Evolutionary conservation across 30 jellyfish, hydroid and myxozoan species (phyloP).

Genomic region (Hydractinia symbiolongicarpus): DNA sequence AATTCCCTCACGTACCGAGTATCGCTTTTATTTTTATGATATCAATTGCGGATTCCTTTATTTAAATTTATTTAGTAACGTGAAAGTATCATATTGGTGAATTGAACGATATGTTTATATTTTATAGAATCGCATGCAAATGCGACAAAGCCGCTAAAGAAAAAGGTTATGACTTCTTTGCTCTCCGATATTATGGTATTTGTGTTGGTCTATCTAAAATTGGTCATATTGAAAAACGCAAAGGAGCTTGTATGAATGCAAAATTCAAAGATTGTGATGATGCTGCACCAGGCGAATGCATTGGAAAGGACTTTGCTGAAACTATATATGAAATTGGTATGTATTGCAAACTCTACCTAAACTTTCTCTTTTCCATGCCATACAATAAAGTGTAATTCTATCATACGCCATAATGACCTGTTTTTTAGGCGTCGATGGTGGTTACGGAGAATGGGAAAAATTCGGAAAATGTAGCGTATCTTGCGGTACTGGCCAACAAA

Average conservation of each 20-base stretch:
- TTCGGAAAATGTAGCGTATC: slow-evolving; percentile 21
- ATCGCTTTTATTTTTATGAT: no score
- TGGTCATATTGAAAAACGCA: not conserved
- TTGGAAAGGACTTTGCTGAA: not conserved
- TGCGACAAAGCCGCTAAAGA: slow-evolving; percentile 10
- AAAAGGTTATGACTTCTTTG: slow-evolving; percentile 10
- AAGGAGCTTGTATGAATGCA: not conserved
- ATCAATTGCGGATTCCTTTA: no score
- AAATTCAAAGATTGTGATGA: not conserved
- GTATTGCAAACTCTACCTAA: not conserved
- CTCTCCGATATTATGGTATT: slow-evolving; percentile 2
- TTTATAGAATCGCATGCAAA: slow-evolving; percentile 5
- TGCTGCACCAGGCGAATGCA: slow-evolving; percentile 7
- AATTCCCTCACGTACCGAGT: no score
- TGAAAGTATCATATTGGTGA: no score
- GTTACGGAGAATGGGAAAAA: slow-evolving; percentile 26
- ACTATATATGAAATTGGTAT: not conserved
- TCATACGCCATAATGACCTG: not conserved
- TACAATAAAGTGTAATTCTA: not conserved
- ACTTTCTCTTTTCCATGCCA: no score
- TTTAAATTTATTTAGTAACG: no score
- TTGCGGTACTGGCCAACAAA: slow-evolving; percentile 22
- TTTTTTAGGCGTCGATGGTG: slow-evolving; percentile 24
- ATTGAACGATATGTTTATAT: not conserved
- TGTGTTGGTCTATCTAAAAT: slow-evolving; percentile 7